phyloP scores from a whole-genome alignment of 2,113 vertebrate genomes.

The Gorilla gorilla region DNA sequence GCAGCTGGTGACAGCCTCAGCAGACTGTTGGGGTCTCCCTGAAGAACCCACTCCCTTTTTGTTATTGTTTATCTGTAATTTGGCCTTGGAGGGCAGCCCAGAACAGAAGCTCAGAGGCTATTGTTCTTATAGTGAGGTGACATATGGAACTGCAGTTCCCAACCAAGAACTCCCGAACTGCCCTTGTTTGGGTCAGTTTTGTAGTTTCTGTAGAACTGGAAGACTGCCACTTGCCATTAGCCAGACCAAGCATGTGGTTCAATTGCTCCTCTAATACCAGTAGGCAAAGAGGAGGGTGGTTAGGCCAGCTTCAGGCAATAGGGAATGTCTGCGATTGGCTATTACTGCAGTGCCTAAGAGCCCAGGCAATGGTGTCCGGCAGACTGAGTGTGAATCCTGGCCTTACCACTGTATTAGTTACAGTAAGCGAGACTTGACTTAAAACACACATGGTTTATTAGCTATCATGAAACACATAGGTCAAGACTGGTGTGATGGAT shows the following conservation, averaged over 20 bases:
- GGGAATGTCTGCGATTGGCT: not conserved
- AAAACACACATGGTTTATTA: not conserved
- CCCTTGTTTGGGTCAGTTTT: not conserved
- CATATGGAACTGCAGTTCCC: not conserved
- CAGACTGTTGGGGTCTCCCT: not conserved
- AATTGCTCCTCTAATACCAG: not conserved
- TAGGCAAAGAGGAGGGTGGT: not conserved
- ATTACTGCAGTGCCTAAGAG: not conserved
- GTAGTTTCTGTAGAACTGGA: not conserved
- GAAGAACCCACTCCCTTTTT: not conserved
- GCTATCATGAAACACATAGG: not conserved
- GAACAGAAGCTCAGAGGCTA: not conserved
- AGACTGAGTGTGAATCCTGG: not conserved
- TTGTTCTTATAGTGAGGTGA: not conserved
- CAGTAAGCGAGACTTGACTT: not conserved
- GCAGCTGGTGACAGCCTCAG: conserved; percentile 34
- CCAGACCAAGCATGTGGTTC: not conserved
- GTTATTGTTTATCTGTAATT: not conserved
- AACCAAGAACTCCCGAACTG: not conserved
- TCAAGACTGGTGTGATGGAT: not conserved
- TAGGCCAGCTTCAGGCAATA: not conserved
- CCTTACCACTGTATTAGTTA: not conserved
- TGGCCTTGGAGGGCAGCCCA: conserved; percentile 36
- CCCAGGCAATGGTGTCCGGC: not conserved
- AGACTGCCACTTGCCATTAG: not conserved